These are phyloP conservation scores for Brachynemurus nebulosus DNA, from an alignment of 2,888 invertebrate genomes.

Conservation along the genomic window DNA sequence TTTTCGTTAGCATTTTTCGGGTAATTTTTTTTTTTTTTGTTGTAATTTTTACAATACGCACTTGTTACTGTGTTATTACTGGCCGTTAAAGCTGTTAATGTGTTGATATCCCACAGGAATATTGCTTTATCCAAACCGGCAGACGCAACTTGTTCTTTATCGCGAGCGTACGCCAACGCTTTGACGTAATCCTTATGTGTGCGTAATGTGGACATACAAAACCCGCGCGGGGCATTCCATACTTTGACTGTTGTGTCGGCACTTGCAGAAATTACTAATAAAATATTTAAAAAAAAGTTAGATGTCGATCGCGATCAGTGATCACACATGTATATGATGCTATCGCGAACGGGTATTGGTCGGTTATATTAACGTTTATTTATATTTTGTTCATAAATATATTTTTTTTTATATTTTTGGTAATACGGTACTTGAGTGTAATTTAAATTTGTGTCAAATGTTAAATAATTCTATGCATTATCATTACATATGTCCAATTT, in stretches of 20 bases:
- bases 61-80: conserved; percentile 98
- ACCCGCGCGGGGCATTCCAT: conserved; percentile 99
- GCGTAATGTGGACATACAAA: conserved; percentile 95
- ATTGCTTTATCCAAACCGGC: conserved; percentile 94
- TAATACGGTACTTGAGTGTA: neutral
- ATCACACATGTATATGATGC: no score
- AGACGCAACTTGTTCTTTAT: conserved; percentile 90
- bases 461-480: no score
- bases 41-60: conserved; percentile 29
- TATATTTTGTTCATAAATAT: conserved; percentile 4
- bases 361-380: no score
- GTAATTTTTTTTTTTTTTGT: neutral
- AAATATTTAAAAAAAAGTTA: no score
- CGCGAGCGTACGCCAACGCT: conserved; percentile 93
- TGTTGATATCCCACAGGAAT: conserved; percentile 98
- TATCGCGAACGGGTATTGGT: no score
- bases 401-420: neutral
- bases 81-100: conserved; percentile 90
- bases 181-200: conserved; percentile 99
- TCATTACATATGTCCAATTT: no score
- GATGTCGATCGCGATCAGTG: no score
- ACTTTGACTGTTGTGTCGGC: conserved; percentile 99
- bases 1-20: neutral
- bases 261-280: conserved; percentile 94
- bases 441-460: neutral